Evolutionary conservation across 2,113 vertebrate genomes (phyloP).

Genomic region (Octodon degus): DNA sequence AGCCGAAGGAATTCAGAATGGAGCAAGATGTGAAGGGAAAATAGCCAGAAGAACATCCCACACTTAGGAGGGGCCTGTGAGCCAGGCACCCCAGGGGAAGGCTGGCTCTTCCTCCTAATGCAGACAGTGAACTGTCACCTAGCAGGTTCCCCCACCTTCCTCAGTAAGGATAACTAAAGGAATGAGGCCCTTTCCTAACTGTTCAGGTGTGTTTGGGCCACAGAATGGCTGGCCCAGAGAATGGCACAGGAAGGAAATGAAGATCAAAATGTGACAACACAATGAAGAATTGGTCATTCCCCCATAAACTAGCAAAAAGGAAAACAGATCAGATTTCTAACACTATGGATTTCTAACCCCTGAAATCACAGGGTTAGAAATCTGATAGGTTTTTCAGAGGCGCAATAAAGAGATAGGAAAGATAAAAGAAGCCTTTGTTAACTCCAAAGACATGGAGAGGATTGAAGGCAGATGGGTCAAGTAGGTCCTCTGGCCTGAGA

Average conservation of each 20-base stretch:
- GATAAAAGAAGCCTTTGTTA: no score
- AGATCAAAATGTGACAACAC: not conserved
- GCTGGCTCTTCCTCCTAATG: not conserved
- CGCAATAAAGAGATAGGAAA: no score
- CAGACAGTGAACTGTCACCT: not conserved
- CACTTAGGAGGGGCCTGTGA: not conserved
- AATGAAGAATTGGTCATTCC: not conserved
- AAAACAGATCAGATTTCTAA: not conserved
- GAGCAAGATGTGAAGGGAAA: not conserved
- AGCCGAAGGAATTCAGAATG: not conserved
- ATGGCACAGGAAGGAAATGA: not conserved
- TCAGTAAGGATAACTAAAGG: not conserved
- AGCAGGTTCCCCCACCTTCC: not conserved
- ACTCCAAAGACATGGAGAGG: no score
- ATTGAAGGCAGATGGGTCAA: no score
- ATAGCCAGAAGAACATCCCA: not conserved
- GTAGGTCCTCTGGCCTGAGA: no score
- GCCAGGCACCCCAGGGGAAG: not conserved
- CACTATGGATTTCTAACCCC: not conserved
- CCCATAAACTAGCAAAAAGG: not conserved
- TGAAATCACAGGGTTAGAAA: no score
- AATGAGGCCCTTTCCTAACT: not conserved
- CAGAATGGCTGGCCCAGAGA: not conserved
- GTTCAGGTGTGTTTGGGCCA: not conserved
- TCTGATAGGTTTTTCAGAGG: no score